Conservation (phyloP, 2,113 vertebrate species). For the Haliaeetus leucogaster region DNA sequence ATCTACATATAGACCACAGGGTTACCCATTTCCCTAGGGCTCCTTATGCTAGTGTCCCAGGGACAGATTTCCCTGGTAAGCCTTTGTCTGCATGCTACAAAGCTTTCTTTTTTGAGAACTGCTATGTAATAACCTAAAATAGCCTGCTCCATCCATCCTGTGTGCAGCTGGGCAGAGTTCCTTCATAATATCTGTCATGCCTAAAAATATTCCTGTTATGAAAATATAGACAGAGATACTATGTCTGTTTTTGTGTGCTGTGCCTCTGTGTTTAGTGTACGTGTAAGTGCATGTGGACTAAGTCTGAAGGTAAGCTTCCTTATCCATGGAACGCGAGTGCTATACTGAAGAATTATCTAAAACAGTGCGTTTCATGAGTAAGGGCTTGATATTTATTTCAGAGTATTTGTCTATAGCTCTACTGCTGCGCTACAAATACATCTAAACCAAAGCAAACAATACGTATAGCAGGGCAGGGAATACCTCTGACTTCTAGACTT, state of each 20-base stretch:
- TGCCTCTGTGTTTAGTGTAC: neutral
- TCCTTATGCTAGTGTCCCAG: neutral
- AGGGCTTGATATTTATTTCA: neutral
- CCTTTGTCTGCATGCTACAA: neutral
- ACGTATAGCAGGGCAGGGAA: neutral
- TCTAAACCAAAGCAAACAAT: neutral
- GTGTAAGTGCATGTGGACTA: neutral
- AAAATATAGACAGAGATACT: constrained; percentile 40
- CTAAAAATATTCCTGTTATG: constrained; percentile 60
- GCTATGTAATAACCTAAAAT: constrained; percentile 43
- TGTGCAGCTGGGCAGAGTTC: constrained; percentile 16
- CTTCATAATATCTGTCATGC: constrained; percentile 51
- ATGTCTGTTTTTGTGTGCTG: neutral
- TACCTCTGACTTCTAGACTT: neutral
- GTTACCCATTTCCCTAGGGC: neutral
- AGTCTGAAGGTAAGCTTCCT: neutral
- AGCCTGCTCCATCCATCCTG: constrained; percentile 22
- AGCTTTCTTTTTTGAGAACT: constrained; percentile 41
- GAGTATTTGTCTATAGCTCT: neutral
- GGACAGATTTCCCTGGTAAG: neutral
- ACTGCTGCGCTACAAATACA: neutral
- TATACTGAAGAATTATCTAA: neutral
- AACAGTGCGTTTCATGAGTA: neutral
- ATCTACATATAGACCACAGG: neutral
- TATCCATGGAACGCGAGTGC: neutral